Conservation (phyloP, 2,888 invertebrate genomes). For the Pristionchus mayeri region DNA sequence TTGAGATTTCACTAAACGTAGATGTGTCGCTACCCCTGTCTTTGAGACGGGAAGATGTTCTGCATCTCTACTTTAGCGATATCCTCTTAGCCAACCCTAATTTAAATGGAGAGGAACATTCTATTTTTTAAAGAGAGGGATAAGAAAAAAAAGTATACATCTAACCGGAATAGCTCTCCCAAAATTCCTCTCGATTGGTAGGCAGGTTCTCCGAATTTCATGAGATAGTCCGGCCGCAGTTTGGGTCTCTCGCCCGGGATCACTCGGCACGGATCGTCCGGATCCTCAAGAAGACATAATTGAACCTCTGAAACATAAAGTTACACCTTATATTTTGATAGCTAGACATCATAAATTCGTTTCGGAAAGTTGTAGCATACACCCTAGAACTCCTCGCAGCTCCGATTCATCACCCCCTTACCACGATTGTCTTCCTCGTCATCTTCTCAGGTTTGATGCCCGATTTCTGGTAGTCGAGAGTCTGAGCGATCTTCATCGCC, state of each 20-base stretch:
- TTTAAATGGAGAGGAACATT: no score
- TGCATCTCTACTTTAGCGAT: no score
- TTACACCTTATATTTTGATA: no score
- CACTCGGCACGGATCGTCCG: background rate
- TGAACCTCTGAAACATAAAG: no score
- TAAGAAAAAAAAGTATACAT: no score
- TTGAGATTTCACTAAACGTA: no score
- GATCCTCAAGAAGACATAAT: background rate
- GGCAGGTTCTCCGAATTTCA: slow-evolving; percentile 60
- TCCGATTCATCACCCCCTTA: background rate
- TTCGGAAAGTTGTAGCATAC: background rate
- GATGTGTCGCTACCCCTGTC: no score
- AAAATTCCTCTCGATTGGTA: slow-evolving; percentile 69
- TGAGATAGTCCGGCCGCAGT: slow-evolving; percentile 62
- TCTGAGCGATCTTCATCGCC: slow-evolving; percentile 71
- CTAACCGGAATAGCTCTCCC: slow-evolving; percentile 74
- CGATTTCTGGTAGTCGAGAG: slow-evolving; percentile 76
- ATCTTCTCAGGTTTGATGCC: slow-evolving; percentile 64
- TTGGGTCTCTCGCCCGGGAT: slow-evolving; percentile 58
- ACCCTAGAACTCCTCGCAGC: no score
- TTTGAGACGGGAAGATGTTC: no score
- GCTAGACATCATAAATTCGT: no score
- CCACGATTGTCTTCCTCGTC: slow-evolving; percentile 38
- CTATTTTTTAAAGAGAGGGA: no score
- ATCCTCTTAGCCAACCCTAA: no score